A percentile compares a stretch with the other conserved stretches of the same genome.
phyloP scores from a whole-genome alignment of 2,888 invertebrate genomes.

The Cerastis rubricosa region DNA sequence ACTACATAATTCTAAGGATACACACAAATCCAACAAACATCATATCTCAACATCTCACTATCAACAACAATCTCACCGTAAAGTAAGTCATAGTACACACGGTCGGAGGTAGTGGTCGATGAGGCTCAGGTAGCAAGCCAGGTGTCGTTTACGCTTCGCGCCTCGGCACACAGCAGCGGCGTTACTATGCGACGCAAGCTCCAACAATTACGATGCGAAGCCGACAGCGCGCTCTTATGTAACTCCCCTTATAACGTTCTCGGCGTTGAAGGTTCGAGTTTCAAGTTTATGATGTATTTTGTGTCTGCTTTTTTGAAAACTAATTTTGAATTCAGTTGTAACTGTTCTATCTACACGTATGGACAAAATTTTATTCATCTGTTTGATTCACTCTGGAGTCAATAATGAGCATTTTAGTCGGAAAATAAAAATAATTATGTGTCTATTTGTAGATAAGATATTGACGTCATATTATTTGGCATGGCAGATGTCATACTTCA shows the following conservation, averaged over 20 bases:
- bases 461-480: too few species aligned
- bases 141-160: conserved; percentile 79
- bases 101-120: conserved; percentile 42
- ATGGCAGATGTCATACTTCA: too few species aligned
- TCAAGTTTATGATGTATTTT: conserved; percentile 28
- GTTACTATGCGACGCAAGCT: conserved; percentile 71
- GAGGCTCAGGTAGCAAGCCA: conserved; percentile 65
- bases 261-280: conserved; percentile 11
- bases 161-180: conserved; percentile 66
- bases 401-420: too few species aligned
- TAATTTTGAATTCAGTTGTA: background rate
- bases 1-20: background rate
- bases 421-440: too few species aligned
- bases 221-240: conserved; percentile 48
- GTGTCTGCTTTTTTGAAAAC: background rate
- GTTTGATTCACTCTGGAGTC: background rate
- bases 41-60: background rate
- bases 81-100: conserved; percentile 50
- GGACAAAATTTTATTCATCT: background rate
- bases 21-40: conserved; percentile 5
- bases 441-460: too few species aligned
- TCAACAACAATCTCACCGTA: conserved; percentile 44
- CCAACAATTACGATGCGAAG: conserved; percentile 50
- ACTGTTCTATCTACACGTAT: too few species aligned
- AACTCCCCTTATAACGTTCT: conserved; percentile 51